Base-by-base conservation (phyloP, 1,140 invertebrate species). In the Probaryconus sp. region DNA sequence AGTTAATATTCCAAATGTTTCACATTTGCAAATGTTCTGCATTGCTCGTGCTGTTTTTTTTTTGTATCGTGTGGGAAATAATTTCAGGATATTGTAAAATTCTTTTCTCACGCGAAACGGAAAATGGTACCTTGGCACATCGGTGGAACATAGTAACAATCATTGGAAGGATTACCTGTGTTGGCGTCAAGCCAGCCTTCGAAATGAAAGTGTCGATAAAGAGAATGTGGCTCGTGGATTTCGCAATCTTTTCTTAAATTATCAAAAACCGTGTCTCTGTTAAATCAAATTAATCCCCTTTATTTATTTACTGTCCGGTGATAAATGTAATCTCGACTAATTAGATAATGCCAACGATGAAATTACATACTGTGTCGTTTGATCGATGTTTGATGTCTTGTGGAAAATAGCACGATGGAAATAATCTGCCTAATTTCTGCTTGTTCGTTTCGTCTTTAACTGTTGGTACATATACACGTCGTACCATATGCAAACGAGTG, bases 131-230 rank as follows among this genome's bases (percentile, higher is more conserved):
- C 17, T 18, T 1, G 13, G 28, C 28, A 58, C 21, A 35, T 31
- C 3, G 14, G 14, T 5, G 30, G 60, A 71, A 53, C 60, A 47
- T 50, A 35, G 58, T 56, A 56, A 56, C 56, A 67, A 73, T 60
- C 51, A 60, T 67, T 67, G 37, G 51, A 11, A 5, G 53, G 48
- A 65, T 69, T 65, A 75, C 65, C 64, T 75, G 65, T 33, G 9
- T 28, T 76, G 72, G 65, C 60, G 2, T 0, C 0, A 2, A 2
- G 53, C 72, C 65, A 76, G 51, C 11, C 10, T 31, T 35, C 26
- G 26, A 60, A 58, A 75, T 69, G 51, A 75, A 69, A 64, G 58
- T 69, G 64, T 69, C 64, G 64, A 65, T 63, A 69, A 65, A 64
- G 55, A 40, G 58, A 33, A 74, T 61, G 71, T 51, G 7, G 21